Evolutionary conservation across 64 coral and sea anemone genomes (phyloP).

Genomic region (Astreopora myriophthalma): DNA sequence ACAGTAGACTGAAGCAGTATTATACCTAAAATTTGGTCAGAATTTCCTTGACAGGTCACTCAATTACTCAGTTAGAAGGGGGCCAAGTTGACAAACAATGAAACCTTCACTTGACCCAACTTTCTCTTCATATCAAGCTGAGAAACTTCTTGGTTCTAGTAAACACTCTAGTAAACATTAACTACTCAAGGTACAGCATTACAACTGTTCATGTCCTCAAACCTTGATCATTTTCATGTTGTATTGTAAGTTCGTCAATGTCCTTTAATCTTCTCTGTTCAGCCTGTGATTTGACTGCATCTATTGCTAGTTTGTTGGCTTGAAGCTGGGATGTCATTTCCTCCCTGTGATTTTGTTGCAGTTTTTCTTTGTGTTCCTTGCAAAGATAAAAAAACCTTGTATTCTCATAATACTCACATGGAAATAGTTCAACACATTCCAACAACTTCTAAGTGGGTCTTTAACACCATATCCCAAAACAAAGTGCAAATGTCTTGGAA

Average conservation of each 20-base stretch:
- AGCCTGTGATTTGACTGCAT: constrained; percentile 79
- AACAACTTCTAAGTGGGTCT: neutral
- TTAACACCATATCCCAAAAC: too few species aligned
- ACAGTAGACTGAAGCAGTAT: neutral
- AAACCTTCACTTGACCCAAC: too few species aligned
- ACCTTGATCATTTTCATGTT: constrained; percentile 91
- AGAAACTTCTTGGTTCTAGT: too few species aligned
- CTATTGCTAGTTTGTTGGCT: constrained; percentile 84
- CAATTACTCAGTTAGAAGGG: too few species aligned
- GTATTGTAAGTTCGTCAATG: constrained; percentile 59
- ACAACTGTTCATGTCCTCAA: neutral
- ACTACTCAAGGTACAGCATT: too few species aligned
- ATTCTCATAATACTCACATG: neutral
- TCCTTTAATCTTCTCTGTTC: constrained; percentile 58
- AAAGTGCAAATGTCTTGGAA: neutral
- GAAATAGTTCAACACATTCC: neutral
- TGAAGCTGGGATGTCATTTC: constrained; percentile 81
- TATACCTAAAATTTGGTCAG: neutral
- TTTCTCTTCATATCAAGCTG: too few species aligned
- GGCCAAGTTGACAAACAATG: too few species aligned
- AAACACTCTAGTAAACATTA: too few species aligned
- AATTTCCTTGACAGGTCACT: too few species aligned
- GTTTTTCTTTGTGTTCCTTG: constrained; percentile 72
- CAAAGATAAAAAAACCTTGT: neutral
- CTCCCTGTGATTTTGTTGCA: constrained; percentile 60